Evolutionary conservation across 2,113 vertebrate species (phyloP).

Genomic region (Limanda limanda): DNA sequence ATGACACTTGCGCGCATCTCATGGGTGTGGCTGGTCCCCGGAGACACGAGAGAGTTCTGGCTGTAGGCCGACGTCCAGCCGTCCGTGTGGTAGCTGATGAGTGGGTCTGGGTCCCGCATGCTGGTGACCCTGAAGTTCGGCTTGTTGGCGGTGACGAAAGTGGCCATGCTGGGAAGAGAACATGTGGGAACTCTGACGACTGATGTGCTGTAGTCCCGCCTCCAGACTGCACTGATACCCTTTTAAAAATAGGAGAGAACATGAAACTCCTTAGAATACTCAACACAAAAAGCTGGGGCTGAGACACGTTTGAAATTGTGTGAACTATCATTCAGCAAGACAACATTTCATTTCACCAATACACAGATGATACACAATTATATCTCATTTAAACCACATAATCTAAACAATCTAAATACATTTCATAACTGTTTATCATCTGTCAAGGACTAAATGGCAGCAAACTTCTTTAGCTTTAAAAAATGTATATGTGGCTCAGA

Average conservation of each 20-base stretch:
- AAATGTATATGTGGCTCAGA: no score
- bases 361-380: no score
- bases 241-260: constrained; percentile 52
- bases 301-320: not conserved
- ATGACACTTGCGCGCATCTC: constrained; percentile 96
- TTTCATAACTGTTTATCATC: no score
- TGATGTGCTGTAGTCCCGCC: constrained; percentile 83
- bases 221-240: constrained; percentile 79
- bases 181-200: constrained; percentile 82
- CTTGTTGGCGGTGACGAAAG: constrained; percentile 90
- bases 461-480: no score
- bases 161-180: constrained; percentile 91
- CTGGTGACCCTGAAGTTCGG: constrained; percentile 91
- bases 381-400: no score
- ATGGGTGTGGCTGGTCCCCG: constrained; percentile 73
- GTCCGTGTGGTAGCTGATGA: constrained; percentile 83
- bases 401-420: no score
- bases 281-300: not conserved
- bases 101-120: constrained; percentile 86
- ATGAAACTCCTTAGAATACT: not conserved
- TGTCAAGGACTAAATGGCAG: no score
- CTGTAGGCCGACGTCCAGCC: constrained; percentile 76
- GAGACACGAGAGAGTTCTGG: no score
- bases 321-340: no score
- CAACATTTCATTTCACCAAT: no score